phyloP scores from a whole-genome alignment of 2,888 invertebrate species.

The Drosophila robusta region DNA sequence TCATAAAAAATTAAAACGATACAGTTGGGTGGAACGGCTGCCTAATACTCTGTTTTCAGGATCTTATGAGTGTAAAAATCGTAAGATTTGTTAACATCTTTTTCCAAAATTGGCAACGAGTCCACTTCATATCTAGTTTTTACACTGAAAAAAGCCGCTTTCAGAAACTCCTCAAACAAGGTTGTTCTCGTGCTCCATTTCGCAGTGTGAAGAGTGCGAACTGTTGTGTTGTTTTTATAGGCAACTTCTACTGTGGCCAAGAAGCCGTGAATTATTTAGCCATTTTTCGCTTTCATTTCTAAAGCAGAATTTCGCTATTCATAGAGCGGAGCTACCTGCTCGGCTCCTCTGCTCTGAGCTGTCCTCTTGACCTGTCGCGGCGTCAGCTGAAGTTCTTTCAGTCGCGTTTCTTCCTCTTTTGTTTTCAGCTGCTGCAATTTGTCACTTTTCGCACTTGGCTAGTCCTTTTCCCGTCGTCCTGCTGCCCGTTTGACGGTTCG shows the following conservation, averaged over 20 bases:
- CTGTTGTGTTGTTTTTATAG: slow-evolving; percentile 2
- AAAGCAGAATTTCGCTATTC: slow-evolving; percentile 35
- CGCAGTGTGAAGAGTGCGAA: neutral
- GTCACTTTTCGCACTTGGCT: slow-evolving; percentile 70
- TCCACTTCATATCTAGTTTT: no score
- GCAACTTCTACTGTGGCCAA: slow-evolving; percentile 23
- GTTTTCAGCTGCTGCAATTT: slow-evolving; percentile 62
- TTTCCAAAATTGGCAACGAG: slow-evolving; percentile 17
- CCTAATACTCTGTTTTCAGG: no score
- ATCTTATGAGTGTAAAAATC: no score
- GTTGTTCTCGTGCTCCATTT: slow-evolving; percentile 10
- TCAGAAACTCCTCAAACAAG: no score
- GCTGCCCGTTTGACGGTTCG: slow-evolving; percentile 13
- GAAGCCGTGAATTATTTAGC: slow-evolving; percentile 42
- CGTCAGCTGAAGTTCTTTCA: slow-evolving; percentile 13
- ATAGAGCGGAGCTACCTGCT: slow-evolving; percentile 13
- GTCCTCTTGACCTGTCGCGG: slow-evolving; percentile 56
- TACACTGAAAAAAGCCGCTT: no score
- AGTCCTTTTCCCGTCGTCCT: slow-evolving; percentile 44
- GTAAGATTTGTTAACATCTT: no score
- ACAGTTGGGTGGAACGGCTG: no score
- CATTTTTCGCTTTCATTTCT: slow-evolving; percentile 42
- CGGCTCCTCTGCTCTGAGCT: slow-evolving; percentile 11
- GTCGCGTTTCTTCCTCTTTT: slow-evolving; percentile 22
- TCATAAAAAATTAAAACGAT: no score